phyloP scores from a whole-genome alignment of 2,797 vertebrate genomes.

The Knipowitschia caucasica region DNA sequence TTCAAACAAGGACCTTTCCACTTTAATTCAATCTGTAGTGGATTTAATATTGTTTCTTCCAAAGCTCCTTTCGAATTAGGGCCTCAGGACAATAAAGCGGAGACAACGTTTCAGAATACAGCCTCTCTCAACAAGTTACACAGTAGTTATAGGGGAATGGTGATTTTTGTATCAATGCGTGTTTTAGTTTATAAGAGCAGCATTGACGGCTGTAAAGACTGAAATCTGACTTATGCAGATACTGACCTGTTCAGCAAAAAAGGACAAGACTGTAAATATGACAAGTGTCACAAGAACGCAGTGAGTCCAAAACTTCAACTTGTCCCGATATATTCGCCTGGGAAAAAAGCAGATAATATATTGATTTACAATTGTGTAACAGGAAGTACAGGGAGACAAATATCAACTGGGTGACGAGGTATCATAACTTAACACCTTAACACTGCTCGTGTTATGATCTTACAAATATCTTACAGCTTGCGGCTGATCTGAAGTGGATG shows the following conservation, averaged over 20 bases:
- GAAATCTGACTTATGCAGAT: background rate
- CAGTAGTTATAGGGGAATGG: too few species aligned
- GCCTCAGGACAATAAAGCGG: too few species aligned
- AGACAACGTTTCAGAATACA: too few species aligned
- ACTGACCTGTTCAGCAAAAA: slow-evolving; percentile 97
- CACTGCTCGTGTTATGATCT: slow-evolving; percentile 32
- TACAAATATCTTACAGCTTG: slow-evolving; percentile 34
- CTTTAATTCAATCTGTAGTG: slow-evolving; percentile 48
- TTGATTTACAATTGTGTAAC: slow-evolving; percentile 32
- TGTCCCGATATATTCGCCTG: slow-evolving; percentile 95
- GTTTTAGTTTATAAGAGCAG: slow-evolving; percentile 33
- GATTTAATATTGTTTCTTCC: too few species aligned
- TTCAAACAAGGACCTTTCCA: slow-evolving; percentile 20
- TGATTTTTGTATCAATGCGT: slow-evolving; percentile 52
- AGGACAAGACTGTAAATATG: slow-evolving; percentile 92
- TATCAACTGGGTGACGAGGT: slow-evolving; percentile 50
- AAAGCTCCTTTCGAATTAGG: too few species aligned
- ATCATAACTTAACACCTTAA: slow-evolving; percentile 55
- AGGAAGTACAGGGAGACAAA: slow-evolving; percentile 32
- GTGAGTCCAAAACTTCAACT: slow-evolving; percentile 98
- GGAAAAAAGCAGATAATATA: background rate
- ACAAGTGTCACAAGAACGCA: slow-evolving; percentile 92
- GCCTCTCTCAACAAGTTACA: too few species aligned
- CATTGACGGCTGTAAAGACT: slow-evolving; percentile 16
- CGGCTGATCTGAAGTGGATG: slow-evolving; percentile 31